Base-by-base conservation (phyloP, 2,888 invertebrate genomes). In the Sarcophaga variegata region DNA sequence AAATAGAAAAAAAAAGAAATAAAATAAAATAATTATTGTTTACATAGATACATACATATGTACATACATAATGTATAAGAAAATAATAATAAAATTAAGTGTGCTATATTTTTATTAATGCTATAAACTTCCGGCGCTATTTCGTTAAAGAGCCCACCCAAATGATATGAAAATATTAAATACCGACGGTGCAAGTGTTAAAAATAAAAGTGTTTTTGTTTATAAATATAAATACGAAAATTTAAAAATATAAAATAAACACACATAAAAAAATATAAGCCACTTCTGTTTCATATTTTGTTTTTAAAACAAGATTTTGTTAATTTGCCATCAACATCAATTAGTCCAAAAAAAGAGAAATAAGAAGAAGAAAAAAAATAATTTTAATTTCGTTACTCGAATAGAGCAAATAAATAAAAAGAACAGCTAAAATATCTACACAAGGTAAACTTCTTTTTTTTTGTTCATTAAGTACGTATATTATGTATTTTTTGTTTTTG, bases 361-460 rank as follows among this genome's bases (percentile, higher is more conserved):
- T 0, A 8, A 37, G 8, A 67, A 75, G 27, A 12, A 78, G n/a
- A 69, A 37, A 70, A 59, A 64, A 78, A 83, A 76, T 62, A 87
- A 81, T 82, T 79, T 82, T 79, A 81, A 82, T 79, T 82, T 79
- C 67, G 86, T 87, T 87, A 83, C 66, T 83, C 76, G 67, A 64
- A 62, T 20, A 10, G 62, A 10, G 67, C 78, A 83, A 54, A 54
- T 27, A 72, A 78, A 83, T 37, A 37, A 37, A 37, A 37, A 37
- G 10, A 10, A 37, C 37, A 60, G 22, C 64, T 66, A 74, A 85
- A 54, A 69, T 47, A 59, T 69, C 47, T 71, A 54, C 79, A 84
- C 81, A 87, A 87, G 87, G 87, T 87, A 87, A 87, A 87, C 83
- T 79, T 81, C 81, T 87, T 78, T 78, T 67, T 64, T 69, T 80